phyloP scores from a whole-genome alignment of 2,797 vertebrate species.

The Lycodopsis pacificus region DNA sequence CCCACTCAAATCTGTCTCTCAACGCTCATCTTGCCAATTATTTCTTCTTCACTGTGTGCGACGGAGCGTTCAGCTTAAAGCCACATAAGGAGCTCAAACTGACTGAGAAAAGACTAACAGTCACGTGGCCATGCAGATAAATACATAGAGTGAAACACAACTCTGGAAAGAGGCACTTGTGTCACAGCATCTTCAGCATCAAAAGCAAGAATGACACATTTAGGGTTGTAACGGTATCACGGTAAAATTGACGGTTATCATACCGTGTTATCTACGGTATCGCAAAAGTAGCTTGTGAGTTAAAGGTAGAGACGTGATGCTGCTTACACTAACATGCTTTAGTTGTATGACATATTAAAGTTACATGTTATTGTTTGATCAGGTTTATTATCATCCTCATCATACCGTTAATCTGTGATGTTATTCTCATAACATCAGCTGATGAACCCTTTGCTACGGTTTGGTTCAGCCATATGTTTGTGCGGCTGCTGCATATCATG shows the following conservation, averaged over 20 bases:
- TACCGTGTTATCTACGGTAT: background rate
- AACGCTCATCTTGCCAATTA: background rate
- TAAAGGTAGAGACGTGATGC: no score
- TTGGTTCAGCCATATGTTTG: slow-evolving; percentile 43
- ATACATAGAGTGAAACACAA: background rate
- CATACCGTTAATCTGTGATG: background rate
- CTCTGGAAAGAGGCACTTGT: background rate
- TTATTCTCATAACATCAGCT: slow-evolving; percentile 5
- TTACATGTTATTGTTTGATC: background rate
- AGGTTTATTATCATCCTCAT: background rate
- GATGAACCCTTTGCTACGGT: background rate
- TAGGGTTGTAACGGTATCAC: background rate
- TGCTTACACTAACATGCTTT: background rate
- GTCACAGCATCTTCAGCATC: background rate
- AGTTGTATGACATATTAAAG: background rate
- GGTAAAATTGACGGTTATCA: background rate
- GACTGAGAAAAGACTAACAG: no score
- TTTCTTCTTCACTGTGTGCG: slow-evolving; percentile 4
- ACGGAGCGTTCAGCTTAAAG: background rate
- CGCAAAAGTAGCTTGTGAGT: no score
- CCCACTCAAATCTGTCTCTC: background rate
- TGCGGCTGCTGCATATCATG: slow-evolving; percentile 17
- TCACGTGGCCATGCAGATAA: background rate
- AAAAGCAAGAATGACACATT: background rate
- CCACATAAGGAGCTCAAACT: background rate